These are phyloP conservation scores for Trichopoda pennipes DNA, from an alignment of 2,888 invertebrate genomes.

Conservation along the genomic window DNA sequence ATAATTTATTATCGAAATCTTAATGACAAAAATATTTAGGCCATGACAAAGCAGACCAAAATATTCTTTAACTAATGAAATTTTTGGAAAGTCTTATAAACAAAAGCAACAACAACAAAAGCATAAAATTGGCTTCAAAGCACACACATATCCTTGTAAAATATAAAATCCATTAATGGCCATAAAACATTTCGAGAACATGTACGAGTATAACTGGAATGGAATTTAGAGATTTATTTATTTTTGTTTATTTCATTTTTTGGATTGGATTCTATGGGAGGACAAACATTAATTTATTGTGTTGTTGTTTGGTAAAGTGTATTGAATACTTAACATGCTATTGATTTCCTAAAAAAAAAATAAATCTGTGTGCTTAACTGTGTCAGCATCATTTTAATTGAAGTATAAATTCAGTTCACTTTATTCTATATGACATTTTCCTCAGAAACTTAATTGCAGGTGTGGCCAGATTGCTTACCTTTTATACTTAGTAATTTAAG, in stretches of 20 bases:
- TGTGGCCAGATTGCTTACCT: no score
- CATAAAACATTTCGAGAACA: conserved; percentile 27
- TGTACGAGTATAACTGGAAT: conserved; percentile 1
- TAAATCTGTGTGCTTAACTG: neutral
- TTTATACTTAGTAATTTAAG: no score
- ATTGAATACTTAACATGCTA: conserved; percentile 6
- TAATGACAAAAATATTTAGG: conserved; percentile 60
- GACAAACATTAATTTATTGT: conserved; percentile 47
- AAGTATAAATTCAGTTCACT: neutral
- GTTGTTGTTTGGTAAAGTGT: neutral
- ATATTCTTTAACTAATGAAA: conserved; percentile 24
- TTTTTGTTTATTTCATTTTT: no score
- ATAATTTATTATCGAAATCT: conserved; percentile 59
- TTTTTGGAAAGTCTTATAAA: conserved; percentile 27
- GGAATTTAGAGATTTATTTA: conserved; percentile 21
- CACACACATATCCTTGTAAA: neutral
- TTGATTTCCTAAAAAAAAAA: conserved; percentile 21
- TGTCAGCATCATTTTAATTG: neutral
- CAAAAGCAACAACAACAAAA: conserved; percentile 13
- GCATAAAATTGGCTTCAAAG: conserved; percentile 2
- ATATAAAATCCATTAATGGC: conserved; percentile 5
- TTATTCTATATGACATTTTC: no score
- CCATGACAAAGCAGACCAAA: conserved; percentile 35
- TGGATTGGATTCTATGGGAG: conserved; percentile 1
- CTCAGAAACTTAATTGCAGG: no score